Percentiles rank a stretch among this genome's conserved stretches.
Evolutionary conservation across 2,888 invertebrate genomes (phyloP).

Genomic region (Rhogogaster chlorosoma): DNA sequence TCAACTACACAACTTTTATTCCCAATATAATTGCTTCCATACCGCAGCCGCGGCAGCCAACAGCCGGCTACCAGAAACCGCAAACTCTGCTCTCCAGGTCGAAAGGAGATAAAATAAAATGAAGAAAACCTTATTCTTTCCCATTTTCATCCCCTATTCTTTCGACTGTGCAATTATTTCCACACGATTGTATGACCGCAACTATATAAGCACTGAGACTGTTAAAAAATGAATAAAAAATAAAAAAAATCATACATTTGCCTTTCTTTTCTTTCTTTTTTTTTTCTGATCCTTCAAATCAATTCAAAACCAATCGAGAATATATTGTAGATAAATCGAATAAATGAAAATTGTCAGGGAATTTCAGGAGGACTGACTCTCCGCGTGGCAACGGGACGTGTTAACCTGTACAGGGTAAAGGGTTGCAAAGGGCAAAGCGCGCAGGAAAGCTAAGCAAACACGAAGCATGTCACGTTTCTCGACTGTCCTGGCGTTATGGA

Average conservation of each 20-base stretch:
- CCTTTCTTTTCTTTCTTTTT: too few relatives aligned
- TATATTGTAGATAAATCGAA: background rate
- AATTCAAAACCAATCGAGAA: background rate
- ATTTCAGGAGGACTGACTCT: background rate
- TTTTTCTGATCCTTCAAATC: background rate
- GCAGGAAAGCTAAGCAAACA: slow-evolving; percentile 61
- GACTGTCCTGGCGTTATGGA: slow-evolving; percentile 56
- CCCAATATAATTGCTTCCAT: slow-evolving; percentile 40
- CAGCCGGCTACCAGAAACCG: slow-evolving; percentile 23
- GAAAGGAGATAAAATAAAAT: slow-evolving; percentile 4
- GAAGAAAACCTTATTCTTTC: background rate
- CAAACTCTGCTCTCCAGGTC: slow-evolving; percentile 19
- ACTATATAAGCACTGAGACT: background rate
- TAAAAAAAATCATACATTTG: background rate
- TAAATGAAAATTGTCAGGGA: slow-evolving; percentile 10
- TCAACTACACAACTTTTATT: slow-evolving; percentile 40
- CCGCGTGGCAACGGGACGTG: background rate
- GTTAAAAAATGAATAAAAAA: background rate
- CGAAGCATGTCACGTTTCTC: slow-evolving; percentile 60
- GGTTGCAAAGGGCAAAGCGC: background rate
- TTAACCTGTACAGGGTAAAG: background rate
- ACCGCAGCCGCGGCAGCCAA: slow-evolving; percentile 17
- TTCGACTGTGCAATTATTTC: background rate
- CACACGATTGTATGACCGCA: background rate
- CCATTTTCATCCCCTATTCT: background rate